Percentiles rank a stretch among this genome's conserved stretches.
phyloP scores from a whole-genome alignment of 2,797 vertebrate species.

The Allochrocebus solatus region DNA sequence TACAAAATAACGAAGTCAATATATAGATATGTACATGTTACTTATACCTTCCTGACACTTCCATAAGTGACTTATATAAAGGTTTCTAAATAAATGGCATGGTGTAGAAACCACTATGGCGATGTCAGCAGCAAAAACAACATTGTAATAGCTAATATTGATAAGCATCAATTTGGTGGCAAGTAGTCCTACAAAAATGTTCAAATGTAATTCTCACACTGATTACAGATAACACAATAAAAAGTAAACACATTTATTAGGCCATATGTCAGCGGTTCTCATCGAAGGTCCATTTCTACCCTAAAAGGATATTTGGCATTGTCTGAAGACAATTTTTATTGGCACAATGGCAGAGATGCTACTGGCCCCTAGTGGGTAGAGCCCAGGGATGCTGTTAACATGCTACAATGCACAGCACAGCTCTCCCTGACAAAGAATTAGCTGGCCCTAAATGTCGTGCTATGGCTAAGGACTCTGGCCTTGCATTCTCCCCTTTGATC shows the following conservation, averaged over 20 bases:
- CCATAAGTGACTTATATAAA: too few relatives aligned
- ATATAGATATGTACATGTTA: accelerated
- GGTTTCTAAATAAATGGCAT: background rate
- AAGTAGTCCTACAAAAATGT: background rate
- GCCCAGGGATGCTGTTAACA: too few relatives aligned
- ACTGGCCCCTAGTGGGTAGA: background rate
- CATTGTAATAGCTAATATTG: background rate
- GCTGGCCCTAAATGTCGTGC: background rate
- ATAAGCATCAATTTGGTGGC: too few relatives aligned
- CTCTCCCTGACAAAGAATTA: background rate
- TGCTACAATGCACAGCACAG: accelerated
- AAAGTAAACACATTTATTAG: background rate
- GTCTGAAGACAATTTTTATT: background rate
- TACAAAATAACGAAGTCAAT: background rate
- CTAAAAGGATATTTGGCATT: too few relatives aligned
- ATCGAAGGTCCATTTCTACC: accelerated
- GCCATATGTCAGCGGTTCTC: background rate
- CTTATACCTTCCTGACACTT: too few relatives aligned
- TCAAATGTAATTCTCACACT: too few relatives aligned
- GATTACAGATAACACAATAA: background rate
- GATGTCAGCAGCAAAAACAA: too few relatives aligned
- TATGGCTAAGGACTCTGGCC: background rate
- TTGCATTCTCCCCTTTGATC: background rate
- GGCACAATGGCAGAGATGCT: background rate
- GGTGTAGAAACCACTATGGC: accelerated